Conservation (phyloP, 2,888 invertebrate genomes). For the Nycteola revayana region DNA sequence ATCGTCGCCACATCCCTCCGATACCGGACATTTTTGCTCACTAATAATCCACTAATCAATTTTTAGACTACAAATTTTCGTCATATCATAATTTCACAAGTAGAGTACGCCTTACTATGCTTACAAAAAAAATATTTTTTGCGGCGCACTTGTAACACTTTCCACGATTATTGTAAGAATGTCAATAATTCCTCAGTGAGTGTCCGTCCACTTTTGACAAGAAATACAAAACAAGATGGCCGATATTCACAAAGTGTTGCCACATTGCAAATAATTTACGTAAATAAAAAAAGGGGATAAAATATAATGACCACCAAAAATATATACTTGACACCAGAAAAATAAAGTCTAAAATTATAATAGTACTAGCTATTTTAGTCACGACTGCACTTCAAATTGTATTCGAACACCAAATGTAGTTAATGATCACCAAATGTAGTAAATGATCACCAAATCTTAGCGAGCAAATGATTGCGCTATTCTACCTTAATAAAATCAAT, state of each 20-base stretch:
- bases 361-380: too few species aligned
- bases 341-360: too few species aligned
- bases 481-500: too few species aligned
- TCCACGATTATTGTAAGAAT: constrained; percentile 25
- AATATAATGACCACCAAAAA: too few species aligned
- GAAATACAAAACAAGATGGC: constrained; percentile 27
- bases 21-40: constrained; percentile 54
- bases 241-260: constrained; percentile 9
- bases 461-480: too few species aligned
- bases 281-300: too few species aligned
- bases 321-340: too few species aligned
- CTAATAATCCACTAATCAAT: constrained; percentile 42
- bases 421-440: too few species aligned
- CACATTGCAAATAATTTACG: too few species aligned
- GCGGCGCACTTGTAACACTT: constrained; percentile 24
- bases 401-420: too few species aligned
- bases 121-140: constrained; percentile 20
- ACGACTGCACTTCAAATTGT: too few species aligned
- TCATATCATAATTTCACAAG: constrained; percentile 59
- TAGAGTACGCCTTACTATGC: constrained; percentile 23
- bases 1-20: constrained; percentile 45
- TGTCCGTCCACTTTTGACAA: constrained; percentile 10
- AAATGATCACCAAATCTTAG: too few species aligned
- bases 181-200: constrained; percentile 9
- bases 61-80: constrained; percentile 38